Evolutionary conservation across 2,797 vertebrate species (phyloP).

Genomic region (Gallirallus australis): DNA sequence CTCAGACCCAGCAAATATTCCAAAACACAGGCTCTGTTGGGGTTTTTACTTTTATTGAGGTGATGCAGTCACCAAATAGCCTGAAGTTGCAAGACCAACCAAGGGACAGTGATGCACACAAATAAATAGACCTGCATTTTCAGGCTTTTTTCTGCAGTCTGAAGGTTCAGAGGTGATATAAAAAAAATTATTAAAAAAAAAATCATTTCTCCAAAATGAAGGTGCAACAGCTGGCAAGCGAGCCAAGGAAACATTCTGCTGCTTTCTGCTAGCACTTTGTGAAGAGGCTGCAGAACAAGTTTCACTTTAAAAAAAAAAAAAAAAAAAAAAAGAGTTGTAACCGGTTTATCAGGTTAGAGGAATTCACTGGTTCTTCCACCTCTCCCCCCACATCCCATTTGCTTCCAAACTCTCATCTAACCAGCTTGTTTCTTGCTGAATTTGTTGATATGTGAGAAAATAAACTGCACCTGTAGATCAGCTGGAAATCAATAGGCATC

Average conservation of each 20-base stretch:
- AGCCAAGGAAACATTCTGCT: neutral
- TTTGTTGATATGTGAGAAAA: neutral
- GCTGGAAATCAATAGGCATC: neutral
- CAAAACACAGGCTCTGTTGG: neutral
- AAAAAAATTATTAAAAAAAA: neutral
- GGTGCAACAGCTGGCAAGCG: neutral
- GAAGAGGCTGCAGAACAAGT: constrained; percentile 64
- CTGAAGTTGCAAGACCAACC: neutral
- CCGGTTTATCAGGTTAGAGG: constrained; percentile 66
- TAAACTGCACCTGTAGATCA: neutral
- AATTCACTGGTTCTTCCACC: neutral
- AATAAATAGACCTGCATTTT: neutral
- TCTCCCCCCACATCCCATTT: neutral
- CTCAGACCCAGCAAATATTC: neutral
- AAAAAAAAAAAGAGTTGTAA: constrained; percentile 2
- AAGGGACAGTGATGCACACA: neutral
- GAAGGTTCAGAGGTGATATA: neutral
- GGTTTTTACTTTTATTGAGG: neutral
- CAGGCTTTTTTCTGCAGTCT: neutral
- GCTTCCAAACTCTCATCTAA: constrained; percentile 6
- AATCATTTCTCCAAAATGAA: neutral
- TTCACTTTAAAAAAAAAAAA: neutral
- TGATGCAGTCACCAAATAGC: neutral
- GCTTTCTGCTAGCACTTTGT: neutral
- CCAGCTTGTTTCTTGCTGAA: constrained; percentile 24